These are phyloP conservation scores for Chamaea fasciata DNA, from an alignment of 2,113 vertebrate species.

Conservation along the genomic window DNA sequence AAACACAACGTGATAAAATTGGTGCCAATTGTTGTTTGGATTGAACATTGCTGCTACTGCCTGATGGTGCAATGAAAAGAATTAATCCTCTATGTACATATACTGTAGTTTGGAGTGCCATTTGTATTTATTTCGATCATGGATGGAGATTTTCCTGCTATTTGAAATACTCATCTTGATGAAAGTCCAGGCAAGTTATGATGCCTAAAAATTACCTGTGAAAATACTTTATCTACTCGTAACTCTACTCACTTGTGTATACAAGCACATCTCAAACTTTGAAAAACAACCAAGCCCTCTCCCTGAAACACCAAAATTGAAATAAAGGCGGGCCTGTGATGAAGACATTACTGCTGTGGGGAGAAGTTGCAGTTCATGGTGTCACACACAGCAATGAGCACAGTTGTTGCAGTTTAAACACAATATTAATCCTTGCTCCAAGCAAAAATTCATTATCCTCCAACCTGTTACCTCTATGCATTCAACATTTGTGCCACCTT, in stretches of 20 bases:
- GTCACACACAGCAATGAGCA: background rate
- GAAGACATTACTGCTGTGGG: background rate
- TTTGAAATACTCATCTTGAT: background rate
- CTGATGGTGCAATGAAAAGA: background rate
- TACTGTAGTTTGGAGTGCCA: background rate
- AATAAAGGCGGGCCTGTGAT: background rate
- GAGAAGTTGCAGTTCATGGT: background rate
- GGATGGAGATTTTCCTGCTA: background rate
- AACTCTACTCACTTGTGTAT: background rate
- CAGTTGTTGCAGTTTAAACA: background rate
- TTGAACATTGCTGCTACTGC: background rate
- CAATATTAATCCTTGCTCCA: background rate
- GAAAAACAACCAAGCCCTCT: background rate
- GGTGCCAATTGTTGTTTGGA: background rate
- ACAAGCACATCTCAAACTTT: background rate
- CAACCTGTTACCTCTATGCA: background rate
- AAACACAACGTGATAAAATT: background rate
- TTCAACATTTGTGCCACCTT: background rate
- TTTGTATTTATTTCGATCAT: background rate
- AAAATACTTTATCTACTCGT: background rate
- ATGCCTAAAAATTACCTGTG: background rate
- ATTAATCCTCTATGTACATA: background rate
- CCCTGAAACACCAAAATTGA: accelerated
- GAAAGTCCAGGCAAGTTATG: background rate
- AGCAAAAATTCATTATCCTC: background rate